phyloP scores from a whole-genome alignment of 1,140 invertebrate species.

The Saccostrea glomerata region DNA sequence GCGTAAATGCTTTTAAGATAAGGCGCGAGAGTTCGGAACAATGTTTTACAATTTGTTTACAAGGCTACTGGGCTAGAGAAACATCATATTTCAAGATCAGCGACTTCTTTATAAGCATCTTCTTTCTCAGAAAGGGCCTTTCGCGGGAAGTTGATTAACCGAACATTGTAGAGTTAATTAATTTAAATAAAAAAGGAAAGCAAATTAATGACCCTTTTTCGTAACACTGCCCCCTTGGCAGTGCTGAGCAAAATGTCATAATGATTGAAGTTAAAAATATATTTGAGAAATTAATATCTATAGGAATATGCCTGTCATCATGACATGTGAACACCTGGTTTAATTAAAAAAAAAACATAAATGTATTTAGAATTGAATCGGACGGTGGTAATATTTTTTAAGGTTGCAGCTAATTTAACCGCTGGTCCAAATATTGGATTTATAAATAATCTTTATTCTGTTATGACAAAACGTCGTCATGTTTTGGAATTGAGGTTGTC shows the following conservation, averaged over 20 bases:
- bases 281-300: too few species aligned
- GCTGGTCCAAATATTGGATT: too few species aligned
- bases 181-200: not conserved
- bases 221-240: not conserved
- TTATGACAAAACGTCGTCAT: too few species aligned
- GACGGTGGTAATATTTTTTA: too few species aligned
- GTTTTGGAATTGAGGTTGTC: too few species aligned
- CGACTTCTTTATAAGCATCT: not conserved
- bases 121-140: not conserved
- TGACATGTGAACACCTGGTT: too few species aligned
- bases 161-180: not conserved
- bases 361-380: too few species aligned
- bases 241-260: not conserved
- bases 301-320: too few species aligned
- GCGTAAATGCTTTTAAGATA: not conserved
- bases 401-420: too few species aligned
- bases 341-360: too few species aligned
- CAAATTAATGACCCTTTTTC: not conserved
- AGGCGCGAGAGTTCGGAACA: not conserved
- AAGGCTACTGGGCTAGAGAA: not conserved
- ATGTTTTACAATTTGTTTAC: constrained; percentile 8
- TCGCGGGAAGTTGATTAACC: not conserved
- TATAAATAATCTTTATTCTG: too few species aligned
- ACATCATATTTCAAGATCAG: not conserved
- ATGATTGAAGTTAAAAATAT: not conserved